Evolutionary conservation across 2,888 invertebrate genomes (phyloP).

Genomic region (Ommatoiulus sabulosus): DNA sequence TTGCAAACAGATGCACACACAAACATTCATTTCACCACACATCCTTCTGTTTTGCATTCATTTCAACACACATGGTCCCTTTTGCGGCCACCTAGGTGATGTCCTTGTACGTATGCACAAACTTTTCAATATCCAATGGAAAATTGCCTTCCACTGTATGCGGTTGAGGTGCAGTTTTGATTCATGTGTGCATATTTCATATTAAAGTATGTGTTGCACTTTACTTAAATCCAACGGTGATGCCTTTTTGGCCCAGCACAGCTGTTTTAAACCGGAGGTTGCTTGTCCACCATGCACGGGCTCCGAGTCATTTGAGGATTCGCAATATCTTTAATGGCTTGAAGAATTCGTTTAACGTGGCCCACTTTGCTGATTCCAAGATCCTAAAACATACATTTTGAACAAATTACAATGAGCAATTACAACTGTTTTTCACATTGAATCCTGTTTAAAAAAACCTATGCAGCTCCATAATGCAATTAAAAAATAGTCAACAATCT

Average conservation of each 20-base stretch:
- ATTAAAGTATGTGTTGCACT: neutral
- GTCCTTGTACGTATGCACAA: neutral
- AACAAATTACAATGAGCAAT: neutral
- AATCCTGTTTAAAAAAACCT: too few species aligned
- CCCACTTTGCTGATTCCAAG: constrained; percentile 95
- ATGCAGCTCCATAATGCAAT: too few species aligned
- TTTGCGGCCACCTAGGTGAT: neutral
- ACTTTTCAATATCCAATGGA: neutral
- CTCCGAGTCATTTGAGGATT: constrained; percentile 17
- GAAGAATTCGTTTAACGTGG: constrained; percentile 93
- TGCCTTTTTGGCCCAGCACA: neutral
- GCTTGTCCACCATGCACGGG: neutral
- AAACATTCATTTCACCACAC: neutral
- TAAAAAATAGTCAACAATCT: too few species aligned
- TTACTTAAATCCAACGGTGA: neutral
- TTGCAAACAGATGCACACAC: neutral
- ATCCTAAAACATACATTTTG: constrained; percentile 73
- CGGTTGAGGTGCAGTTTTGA: neutral
- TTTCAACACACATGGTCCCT: neutral
- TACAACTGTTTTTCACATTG: too few species aligned
- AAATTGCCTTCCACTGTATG: neutral
- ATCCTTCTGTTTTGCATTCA: neutral
- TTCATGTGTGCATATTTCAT: neutral
- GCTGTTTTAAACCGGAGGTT: neutral
- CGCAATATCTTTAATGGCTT: constrained; percentile 86